These are phyloP conservation scores for Axea sp. DNA, from an alignment of 2,888 invertebrate species.

Conservation along the genomic window DNA sequence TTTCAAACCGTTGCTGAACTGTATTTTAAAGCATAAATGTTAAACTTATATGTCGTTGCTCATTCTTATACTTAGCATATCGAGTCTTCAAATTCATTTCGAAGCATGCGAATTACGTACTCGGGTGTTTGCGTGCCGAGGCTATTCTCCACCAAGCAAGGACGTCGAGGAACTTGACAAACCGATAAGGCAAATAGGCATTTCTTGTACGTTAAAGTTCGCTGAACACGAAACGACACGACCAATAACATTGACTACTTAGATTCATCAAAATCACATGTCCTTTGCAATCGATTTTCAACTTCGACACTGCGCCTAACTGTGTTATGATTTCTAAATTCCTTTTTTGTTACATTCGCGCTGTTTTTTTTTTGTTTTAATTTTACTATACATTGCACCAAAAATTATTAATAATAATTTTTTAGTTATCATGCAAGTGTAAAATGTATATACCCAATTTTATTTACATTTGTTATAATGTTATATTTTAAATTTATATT, in stretches of 20 bases:
- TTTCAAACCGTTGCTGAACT: too few species aligned
- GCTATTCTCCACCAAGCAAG: slow-evolving; percentile 66
- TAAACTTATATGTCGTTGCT: slow-evolving; percentile 39
- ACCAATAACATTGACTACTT: slow-evolving; percentile 59
- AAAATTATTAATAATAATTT: too few species aligned
- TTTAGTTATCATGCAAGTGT: too few species aligned
- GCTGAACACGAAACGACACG: slow-evolving; percentile 69
- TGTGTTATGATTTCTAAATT: too few species aligned
- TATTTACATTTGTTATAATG: too few species aligned
- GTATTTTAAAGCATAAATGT: neutral
- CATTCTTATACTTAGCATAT: slow-evolving; percentile 58
- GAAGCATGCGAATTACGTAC: slow-evolving; percentile 70
- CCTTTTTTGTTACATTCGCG: neutral
- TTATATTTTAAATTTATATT: too few species aligned
- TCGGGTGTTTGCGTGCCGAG: slow-evolving; percentile 70
- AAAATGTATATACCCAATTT: too few species aligned
- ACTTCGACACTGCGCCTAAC: too few species aligned
- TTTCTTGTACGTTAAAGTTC: slow-evolving; percentile 68
- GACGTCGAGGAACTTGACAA: slow-evolving; percentile 68
- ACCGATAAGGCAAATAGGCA: slow-evolving; percentile 73
- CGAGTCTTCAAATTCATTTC: slow-evolving; percentile 67
- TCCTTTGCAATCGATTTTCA: slow-evolving; percentile 30
- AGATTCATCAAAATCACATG: slow-evolving; percentile 48
- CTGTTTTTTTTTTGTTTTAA: neutral
- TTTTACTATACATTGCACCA: too few species aligned